Evolutionary conservation across 2,113 vertebrate species (phyloP), one percentile per base, ranked within the genome.

Genomic region (Nibea albiflora): DNA sequence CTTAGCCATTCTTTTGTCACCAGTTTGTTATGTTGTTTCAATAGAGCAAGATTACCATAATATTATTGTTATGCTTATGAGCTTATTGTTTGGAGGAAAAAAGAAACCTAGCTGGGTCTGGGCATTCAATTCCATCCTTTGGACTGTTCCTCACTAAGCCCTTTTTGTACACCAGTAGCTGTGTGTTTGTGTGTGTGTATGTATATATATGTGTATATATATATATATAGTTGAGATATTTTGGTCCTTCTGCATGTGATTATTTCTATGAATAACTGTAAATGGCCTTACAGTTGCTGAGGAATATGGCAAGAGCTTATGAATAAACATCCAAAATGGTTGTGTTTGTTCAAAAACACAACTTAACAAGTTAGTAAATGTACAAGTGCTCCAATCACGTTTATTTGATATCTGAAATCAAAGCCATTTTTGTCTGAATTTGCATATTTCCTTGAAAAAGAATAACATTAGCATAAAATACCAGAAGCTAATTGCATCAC

Each of bases 1-100:
- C 31, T 17, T 8, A 20, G 2, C 4, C 35, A 39, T 50, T 78
- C 12, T 46, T 66, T 52, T 73, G 39, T 73, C 22, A 35, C 26
- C 15, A n/a, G 3, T 73, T 54, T 49, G 4, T 53, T 70, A 31
- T 28, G 19, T 75, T 63, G 42, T 80, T 53, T 78, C 22, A 42
- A 54, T 46, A 17, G 3, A 71, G 28, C 39, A 31, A 80, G 19
- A 60, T 52, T 39, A 14, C 39, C 14, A 76, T 50, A 15, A 19
- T 52, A 17, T 61, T 44, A 71, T 10, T 42, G 16, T 35, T 26
- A 52, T 52, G 22, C 14, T 49, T 31, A 67, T 65, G 42, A 46
- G 44, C 12, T 20, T 69, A 31, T 72, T 63, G 22, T 61, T 65
- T n/a, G 17, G 11, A 42, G 35, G 35, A 39, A 39, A 39, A 39